Base-by-base conservation (phyloP, 2,888 invertebrate genomes). In the Melanostoma mellinum region DNA sequence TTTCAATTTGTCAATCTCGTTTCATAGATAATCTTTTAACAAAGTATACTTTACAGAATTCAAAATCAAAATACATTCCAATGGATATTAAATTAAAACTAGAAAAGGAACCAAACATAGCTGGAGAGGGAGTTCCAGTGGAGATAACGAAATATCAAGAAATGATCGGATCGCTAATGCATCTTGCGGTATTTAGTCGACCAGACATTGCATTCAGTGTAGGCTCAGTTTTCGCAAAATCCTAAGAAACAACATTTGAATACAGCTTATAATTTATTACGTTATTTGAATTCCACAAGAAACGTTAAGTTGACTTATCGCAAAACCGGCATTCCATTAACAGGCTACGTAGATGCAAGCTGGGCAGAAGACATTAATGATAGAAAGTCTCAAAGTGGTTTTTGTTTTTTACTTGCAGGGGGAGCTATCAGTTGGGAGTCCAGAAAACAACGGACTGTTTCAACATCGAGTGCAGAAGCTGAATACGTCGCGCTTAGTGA, bases 351-450 rank as follows among this genome's bases (percentile, higher is more conserved):
- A 36, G 58, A 69, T n/a, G 58, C 48, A 2, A 69, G 38, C 8
- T 69, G 69, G 56, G 69, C 48, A n/a, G 58, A 58, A 2, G 69
- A 69, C 36, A 50, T 20, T 4, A 63, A 46, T 33, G 63, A 53
- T 8, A 20, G 42, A 8, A 61, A 72, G 6, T 55, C 61, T 55
- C 46, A 73, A 73, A 65, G 8, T 55, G 73, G 73, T 8, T 73
- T 50, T 9, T 56, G 69, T 56, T 56, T 69, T 40, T 6, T 60
- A 33, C 8, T 60, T 60, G 58, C 55, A 73, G 73, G 63, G 30
- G 73, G 35, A 42, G 44, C 72, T 4, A 6, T 63, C 1, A 52
- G 55, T 6, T 63, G 73, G 55, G 38, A 46, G 32, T 73, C 63
- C 1, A 44, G 30, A 44, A 72, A 72, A 30, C 55, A 61, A 9